Evolutionary conservation across 2,888 invertebrate species (phyloP).

Genomic region (Serrognathus titanus): DNA sequence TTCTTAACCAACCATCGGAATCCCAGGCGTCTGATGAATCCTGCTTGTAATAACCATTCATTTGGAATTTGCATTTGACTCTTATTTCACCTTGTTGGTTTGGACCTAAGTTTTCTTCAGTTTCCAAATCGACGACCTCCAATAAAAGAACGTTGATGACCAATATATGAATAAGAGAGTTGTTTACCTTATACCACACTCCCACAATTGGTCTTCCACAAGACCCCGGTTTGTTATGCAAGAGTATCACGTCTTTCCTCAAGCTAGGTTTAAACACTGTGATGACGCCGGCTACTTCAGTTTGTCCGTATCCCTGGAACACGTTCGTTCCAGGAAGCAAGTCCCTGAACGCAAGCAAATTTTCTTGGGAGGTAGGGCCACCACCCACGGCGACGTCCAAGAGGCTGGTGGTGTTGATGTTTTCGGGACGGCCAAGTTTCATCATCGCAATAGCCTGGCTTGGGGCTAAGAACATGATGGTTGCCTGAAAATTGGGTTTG

Average conservation of each 20-base stretch:
- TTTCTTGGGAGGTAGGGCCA: slow-evolving; percentile 32
- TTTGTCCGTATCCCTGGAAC: slow-evolving; percentile 39
- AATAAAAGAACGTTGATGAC: slow-evolving; percentile 24
- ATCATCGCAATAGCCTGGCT: slow-evolving; percentile 32
- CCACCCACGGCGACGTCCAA: slow-evolving; percentile 35
- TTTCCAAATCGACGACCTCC: slow-evolving; percentile 51
- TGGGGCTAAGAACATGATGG: slow-evolving; percentile 33
- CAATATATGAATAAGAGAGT: background rate
- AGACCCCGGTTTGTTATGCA: slow-evolving; percentile 35
- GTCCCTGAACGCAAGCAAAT: slow-evolving; percentile 34
- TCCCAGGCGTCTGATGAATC: slow-evolving; percentile 46
- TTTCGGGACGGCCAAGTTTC: slow-evolving; percentile 38
- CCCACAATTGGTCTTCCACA: slow-evolving; percentile 34
- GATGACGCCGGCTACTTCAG: slow-evolving; percentile 39
- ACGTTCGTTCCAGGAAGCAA: slow-evolving; percentile 40
- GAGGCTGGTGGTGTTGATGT: slow-evolving; percentile 37
- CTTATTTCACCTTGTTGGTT: slow-evolving; percentile 53
- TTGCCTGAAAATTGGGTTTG: slow-evolving; percentile 26
- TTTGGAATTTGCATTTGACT: slow-evolving; percentile 42
- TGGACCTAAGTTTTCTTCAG: slow-evolving; percentile 48
- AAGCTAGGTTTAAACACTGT: slow-evolving; percentile 32
- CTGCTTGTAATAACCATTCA: slow-evolving; percentile 50
- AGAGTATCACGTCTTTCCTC: slow-evolving; percentile 30
- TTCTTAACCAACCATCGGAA: slow-evolving; percentile 51
- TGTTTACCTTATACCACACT: slow-evolving; percentile 35